Conservation (phyloP, 2,797 vertebrate genomes). For the Xenentodon cancila region DNA sequence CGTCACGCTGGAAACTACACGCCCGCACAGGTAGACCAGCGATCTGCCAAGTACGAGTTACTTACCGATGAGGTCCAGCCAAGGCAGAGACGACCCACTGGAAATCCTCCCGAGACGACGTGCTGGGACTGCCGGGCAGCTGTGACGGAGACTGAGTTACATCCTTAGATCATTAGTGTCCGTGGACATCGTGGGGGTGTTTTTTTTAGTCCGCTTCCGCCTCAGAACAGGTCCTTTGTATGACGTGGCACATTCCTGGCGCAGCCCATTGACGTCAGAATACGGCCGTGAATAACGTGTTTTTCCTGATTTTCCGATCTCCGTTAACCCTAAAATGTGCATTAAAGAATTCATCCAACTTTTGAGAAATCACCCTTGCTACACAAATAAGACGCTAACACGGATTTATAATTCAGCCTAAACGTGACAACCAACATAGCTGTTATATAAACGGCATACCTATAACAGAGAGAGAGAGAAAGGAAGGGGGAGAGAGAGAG, state of each 20-base stretch:
- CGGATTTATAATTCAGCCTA: no score
- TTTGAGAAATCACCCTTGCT: no score
- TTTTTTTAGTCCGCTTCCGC: constrained; percentile 23
- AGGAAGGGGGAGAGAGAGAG: no score
- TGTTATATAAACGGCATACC: no score
- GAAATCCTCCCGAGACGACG: background rate
- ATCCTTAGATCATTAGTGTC: constrained; percentile 17
- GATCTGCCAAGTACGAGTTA: background rate
- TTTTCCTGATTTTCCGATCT: no score
- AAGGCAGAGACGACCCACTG: background rate
- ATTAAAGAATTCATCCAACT: no score
- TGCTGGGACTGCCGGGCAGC: background rate
- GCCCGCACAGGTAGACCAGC: background rate
- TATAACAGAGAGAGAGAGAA: no score
- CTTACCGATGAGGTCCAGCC: constrained; percentile 51
- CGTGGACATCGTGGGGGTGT: constrained; percentile 16
- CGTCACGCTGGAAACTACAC: background rate
- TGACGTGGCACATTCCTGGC: constrained; percentile 70
- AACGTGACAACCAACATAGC: no score
- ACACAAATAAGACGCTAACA: no score
- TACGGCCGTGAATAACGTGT: no score
- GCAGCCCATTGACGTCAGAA: constrained; percentile 48
- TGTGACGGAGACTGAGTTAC: constrained; percentile 22
- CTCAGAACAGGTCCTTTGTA: constrained; percentile 2
- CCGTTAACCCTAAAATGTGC: no score